Base-by-base conservation (phyloP, 2,113 vertebrate genomes). In the Anolis sagrei region DNA sequence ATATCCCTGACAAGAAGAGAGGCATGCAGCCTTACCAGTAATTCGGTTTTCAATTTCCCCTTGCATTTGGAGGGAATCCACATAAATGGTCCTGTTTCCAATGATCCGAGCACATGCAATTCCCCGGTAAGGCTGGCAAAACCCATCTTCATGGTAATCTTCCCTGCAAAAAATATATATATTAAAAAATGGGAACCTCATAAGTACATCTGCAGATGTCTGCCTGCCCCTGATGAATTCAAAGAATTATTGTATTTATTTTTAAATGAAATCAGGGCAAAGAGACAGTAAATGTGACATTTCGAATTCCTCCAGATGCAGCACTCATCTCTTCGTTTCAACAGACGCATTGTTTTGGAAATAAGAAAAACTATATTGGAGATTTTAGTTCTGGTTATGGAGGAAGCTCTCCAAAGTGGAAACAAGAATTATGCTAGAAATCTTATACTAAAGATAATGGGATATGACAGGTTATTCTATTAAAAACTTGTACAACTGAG, bases 21-120 rank as follows among this genome's bases (percentile, higher is more conserved):
- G 1, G 79, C 1, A 10, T 8, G 23, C 5, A 82, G 77, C 2
- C 94, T 92, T 92, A 99, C 99, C 99, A 76, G 99, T 99, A 92
- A 99, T 99, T 77, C 98, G 97, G 92, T 99, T 99, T 93, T 99
- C 99, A 82, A 98, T 98, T 95, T 99, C 98, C 2, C 99, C 98
- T 94, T 99, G 99, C 97, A 98, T 99, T 96, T 99, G 98, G 32
- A 99, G 97, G 8, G 98, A 99, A 93, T 99, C 98, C 82, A 99
- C 98, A 7, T 98, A 99, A 93, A 99, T 99, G 88, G 98, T 99
- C 77, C 97, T 96, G 95, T 99, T 99, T 74, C 98, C 98, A 29
- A 99, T 98, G 94, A 99, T 98, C 87, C 98, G 97, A 0, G 98
- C 98, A 29, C 99, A 99, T 0, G 98, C 98, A n/a, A 99, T 98